Base-by-base conservation (phyloP, 2,113 vertebrate genomes). In the Mesocricetus auratus region DNA sequence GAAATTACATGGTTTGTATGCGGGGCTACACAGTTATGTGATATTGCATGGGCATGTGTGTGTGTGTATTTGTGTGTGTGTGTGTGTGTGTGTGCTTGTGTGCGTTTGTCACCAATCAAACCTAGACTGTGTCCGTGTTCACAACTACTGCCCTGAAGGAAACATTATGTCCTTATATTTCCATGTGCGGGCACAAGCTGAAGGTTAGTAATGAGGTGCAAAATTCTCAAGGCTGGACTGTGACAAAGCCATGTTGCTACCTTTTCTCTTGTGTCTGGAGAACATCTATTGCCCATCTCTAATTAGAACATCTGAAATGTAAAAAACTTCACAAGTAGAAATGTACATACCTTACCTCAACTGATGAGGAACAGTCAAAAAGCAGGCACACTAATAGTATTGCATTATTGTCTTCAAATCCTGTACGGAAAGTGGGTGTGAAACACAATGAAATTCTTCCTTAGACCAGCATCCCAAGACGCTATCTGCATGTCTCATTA, bases 231-330 rank as follows among this genome's bases (percentile, higher is more conserved):
- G 42, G 39, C 16, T 94, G 36, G 12, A n/a, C 78, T 64, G 4
- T 89, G 17, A 89, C 47, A 36, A 66, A 50, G 73, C 45, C 58
- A 7, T 45, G 77, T 89, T 95, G 47, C 29, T 96, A n/a, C 36
- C 64, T 91, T 71, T 88, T 93, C 36, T 19, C 66, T 66, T 86
- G 33, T 96, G 78, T 90, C 82, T 91, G 77, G 74, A 81, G 39
- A 91, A 47, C 62, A 66, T 39, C 21, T 47, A 73, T 5, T 79
- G 17, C 62, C 2, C 8, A 78, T 33, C 39, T 19, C 42, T 71
- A 60, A 79, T 39, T 56, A 7, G 31, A 62, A 94, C 79, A 33
- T 69, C 69, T 85, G 21, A 75, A 90, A 45, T 94, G 36, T 47
- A 36, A 85, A 62, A 66, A 56, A 5, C 19, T 83, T 79, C 33